Base-by-base conservation (phyloP, 1,140 invertebrate genomes). In the Heliothis subflexa region DNA sequence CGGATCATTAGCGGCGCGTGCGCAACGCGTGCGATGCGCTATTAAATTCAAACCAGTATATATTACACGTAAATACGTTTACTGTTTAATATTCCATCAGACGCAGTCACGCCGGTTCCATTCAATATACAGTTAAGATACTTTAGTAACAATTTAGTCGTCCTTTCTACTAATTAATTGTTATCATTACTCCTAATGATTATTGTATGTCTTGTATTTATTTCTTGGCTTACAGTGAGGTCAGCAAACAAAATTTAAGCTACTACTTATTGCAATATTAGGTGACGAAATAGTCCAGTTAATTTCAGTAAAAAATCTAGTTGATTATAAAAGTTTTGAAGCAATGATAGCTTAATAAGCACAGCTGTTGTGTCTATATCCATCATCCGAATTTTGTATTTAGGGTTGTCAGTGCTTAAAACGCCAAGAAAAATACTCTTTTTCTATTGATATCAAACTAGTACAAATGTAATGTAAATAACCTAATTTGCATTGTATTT, bases 1-100 rank as follows among this genome's bases (percentile, higher is more conserved):
- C 86, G 80, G 81, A 85, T 91, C 88, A 89, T 93, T 91, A 92
- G 83, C 59, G 88, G 82, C 91, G 91, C 90, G 91, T 92, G 91
- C 90, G 83, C 61, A 78, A 88, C 90, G 86, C 90, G 88, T 90
- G 79, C 61, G 88, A 87, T 89, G 82, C 85, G 86, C 86, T 81
- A 87, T 89, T 91, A 89, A 89, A 91, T 90, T 86, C 83, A 85
- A 91, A 89, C 88, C 83, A 88, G 80, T 87, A 81, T 83, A 84
- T 74, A 82, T 85, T 83, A 85, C 72, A 85, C 55, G 61, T 71
- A 54, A 77, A 66, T 77, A 77, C 73, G 28, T 82, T 86, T 85
- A 85, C 86, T 83, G 84, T 82, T 87, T 85, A 82, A 82, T 81
- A 84, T 83, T 82, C 83, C 64, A 85, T 87, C 81, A 82, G 81